Evolutionary conservation across 2,113 vertebrate species (phyloP), one percentile per base, ranked within the genome.

Genomic region (Stercorarius parasiticus): DNA sequence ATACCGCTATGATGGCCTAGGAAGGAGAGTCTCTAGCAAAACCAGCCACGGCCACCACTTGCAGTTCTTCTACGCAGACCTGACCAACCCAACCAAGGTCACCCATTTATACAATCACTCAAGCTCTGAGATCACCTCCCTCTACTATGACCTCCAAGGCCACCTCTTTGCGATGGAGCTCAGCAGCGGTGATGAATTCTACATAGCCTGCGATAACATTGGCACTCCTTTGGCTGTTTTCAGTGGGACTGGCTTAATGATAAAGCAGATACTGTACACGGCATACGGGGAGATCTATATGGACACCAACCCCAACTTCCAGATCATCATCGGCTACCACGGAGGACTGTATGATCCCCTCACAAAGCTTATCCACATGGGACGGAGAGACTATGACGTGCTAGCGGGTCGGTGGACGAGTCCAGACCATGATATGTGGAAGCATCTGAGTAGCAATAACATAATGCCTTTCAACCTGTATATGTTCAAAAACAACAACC

Each of bases 401-500:
- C 98, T 99, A 11, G 99, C 99, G 0, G 99, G 99, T 20, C 99
- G 99, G 30, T 99, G 99, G 99, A 99, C 99, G 5, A 99, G 99
- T 67, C 99, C 99, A 0, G 98, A 99, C 97, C 99, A 99, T 2
- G 98, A 99, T 19, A 96, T 99, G 65, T 99, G 99, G 99, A 99
- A 99, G 88, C 98, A 98, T 8, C 98, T 99, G 55, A 99, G 99
- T 95, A 99, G 98, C 96, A 98, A 98, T 98, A 99, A 98, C 96
- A 98, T 99, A 25, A 98, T 99, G 97, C 99, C 99, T 32, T 99
- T 99, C 97, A 99, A 99, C 97, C 97, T 99, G 86, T 99, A 99
- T 91, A 99, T 99, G 99, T 99, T 99, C 97, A 99, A 99, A 98
- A 99, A 99, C 95, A 99, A 99, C 98, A 99, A 99, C 77, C 99